Evolutionary conservation across 2,113 vertebrate species (phyloP), one percentile per base, ranked within the genome.

Genomic region (Hippocampus mohnikei): DNA sequence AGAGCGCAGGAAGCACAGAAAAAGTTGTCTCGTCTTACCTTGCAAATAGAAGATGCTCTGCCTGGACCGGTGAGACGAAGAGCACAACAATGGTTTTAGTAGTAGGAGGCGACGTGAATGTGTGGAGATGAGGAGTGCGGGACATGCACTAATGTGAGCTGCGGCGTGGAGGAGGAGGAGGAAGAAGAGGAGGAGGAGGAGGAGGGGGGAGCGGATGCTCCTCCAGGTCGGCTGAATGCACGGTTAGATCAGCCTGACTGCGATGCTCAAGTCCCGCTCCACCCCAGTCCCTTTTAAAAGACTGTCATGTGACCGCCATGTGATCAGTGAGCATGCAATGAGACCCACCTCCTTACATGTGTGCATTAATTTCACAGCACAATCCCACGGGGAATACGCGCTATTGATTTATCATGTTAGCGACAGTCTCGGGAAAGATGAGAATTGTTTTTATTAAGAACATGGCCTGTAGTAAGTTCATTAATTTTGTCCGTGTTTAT

Each of bases 21-120:
- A 85, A 86, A 87, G 84, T 87, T 82, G 1, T 7, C 10, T 85
- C 79, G 0, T 11, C 10, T 75, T 83, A 89, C 88, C 86, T 81
- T 62, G 48, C 40, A 20, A 25, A 37, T 3, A 7, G 40, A 59
- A 21, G 37, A 58, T 15, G 69, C 23, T 46, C 18, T 0, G 41
- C 23, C 2, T 33, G 74, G 56, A 55, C 66, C 68, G 55, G 10
- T 23, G 52, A 55, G 66, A 12, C 18, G 65, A 61, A 21, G 61
- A 40, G 3, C 58, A 48, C 33, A 48, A 50, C 29, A 69, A 76
- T 66, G 74, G 41, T 58, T 68, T 73, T 33, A 20, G 16, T 58
- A 33, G 20, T 50, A 44, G 25, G 29, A 40, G 2, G 3, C 2
- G 53, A 23, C 40, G 0, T 41, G 20, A 56, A 40, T n/a, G 46